phyloP scores from a whole-genome alignment of 2,888 invertebrate species.

The Sussaba pulchella region DNA sequence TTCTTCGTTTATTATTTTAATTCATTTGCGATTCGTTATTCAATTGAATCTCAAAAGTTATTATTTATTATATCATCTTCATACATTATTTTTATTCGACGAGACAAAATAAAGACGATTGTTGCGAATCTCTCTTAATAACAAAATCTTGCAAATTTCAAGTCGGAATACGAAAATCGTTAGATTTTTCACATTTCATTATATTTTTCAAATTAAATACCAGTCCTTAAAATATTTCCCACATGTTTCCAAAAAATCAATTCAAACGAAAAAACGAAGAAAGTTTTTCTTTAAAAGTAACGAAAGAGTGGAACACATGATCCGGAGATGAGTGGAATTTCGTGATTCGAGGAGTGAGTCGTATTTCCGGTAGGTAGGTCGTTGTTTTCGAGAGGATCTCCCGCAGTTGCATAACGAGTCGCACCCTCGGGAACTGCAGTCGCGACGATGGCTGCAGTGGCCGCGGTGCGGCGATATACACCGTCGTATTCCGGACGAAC shows the following conservation, averaged over 20 bases:
- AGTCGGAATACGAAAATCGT: too few species aligned
- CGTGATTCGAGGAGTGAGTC: background rate
- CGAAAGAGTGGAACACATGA: background rate
- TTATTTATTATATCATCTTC: background rate
- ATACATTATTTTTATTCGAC: too few species aligned
- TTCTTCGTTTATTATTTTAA: too few species aligned
- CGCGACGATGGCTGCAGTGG: background rate
- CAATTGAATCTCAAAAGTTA: too few species aligned
- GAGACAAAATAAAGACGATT: too few species aligned
- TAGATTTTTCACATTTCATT: too few species aligned
- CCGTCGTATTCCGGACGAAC: background rate
- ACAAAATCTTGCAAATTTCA: too few species aligned
- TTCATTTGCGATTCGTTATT: too few species aligned
- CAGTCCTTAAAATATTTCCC: too few species aligned
- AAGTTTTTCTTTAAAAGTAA: background rate
- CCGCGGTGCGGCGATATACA: background rate
- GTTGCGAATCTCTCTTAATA: too few species aligned
- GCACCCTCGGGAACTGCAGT: constrained; percentile 28
- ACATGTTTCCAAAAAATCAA: background rate
- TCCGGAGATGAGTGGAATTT: background rate
- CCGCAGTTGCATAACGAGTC: constrained; percentile 41
- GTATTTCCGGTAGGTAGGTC: constrained; percentile 11
- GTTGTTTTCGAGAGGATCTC: constrained; percentile 40
- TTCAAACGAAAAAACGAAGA: background rate
- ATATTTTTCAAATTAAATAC: too few species aligned